A percentile compares a stretch with the other conserved stretches of the same genome.
Conservation (phyloP, 2,113 vertebrate genomes). For the Oreochromis niloticus region DNA sequence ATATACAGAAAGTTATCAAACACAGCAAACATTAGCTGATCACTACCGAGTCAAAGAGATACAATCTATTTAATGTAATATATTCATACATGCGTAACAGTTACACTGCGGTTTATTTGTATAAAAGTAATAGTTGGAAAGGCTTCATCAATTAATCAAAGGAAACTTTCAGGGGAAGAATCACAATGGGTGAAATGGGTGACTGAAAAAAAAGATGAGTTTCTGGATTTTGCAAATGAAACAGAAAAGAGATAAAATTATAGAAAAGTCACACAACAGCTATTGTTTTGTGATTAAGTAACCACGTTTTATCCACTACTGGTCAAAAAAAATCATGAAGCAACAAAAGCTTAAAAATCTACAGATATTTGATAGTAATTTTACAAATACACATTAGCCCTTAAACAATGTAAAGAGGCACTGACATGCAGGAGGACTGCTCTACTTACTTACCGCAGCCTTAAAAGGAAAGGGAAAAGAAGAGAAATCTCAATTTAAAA, state of each 20-base stretch:
- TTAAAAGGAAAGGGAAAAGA: constrained; percentile 68
- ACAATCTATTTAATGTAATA: background rate
- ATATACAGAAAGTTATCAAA: background rate
- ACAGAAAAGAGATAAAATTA: background rate
- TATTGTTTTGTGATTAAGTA: background rate
- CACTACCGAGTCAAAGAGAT: background rate
- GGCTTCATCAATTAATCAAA: background rate
- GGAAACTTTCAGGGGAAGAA: background rate
- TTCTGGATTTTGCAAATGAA: background rate
- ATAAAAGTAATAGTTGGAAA: background rate
- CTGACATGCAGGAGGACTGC: background rate
- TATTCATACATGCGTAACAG: background rate
- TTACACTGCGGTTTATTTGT: background rate
- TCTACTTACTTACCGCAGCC: constrained; percentile 91
- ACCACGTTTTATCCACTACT: background rate
- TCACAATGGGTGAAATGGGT: background rate
- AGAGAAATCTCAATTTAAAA: constrained; percentile 25
- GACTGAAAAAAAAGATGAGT: background rate
- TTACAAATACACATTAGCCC: background rate
- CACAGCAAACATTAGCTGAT: background rate
- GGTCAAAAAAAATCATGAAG: background rate
- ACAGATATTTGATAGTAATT: background rate
- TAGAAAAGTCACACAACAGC: background rate
- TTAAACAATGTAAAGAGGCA: background rate
- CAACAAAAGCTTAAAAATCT: background rate